Base-by-base conservation (phyloP, 2,888 invertebrate species). In the Pachymerium ferrugineum region DNA sequence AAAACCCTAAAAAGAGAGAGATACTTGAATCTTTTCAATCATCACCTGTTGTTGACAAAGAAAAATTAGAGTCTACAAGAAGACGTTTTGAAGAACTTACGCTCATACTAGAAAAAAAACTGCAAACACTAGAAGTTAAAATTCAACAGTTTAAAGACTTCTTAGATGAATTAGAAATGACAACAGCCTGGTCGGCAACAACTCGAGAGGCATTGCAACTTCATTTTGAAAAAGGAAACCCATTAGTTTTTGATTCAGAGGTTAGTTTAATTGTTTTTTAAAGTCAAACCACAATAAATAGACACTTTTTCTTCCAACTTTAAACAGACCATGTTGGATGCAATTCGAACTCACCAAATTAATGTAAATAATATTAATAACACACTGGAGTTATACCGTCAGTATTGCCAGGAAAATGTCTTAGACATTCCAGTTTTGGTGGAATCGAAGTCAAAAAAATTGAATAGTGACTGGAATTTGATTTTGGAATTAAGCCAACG, bases 81-180 rank as follows among this genome's bases (percentile, higher is more conserved):
- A 54, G 22, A 54, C 47, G 22, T 54, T 54, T 54, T 16, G 47
- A 16, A 16, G 22, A 54, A 4, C 4, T 54, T n/a, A 22, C 47
- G 22, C 22, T 22, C 22, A 4, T 54, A 10, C 22, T 54, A 22
- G 47, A 54, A 10, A 54, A 54, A 54, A 54, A 54, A 16, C 19
- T 70, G 28, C 72, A 42, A 22, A 38, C 25, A 1, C 28, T 72
- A 16, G 73, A 73, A 73, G 67, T 22, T 10, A 19, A 73, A 31
- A 31, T 30, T 29, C 33, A 25, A n/a, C 28, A 73, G 28, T 25
- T 62, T 31, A 54, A 73, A 62, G 73, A 73, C 19, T 73, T 73
- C 31, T 16, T 22, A 8, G 73, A 73, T 25, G 73, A 73, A 30
- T 16, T 73, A 14, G 73, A 73, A 67, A 73, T 73, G 73, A 73